phyloP scores from a whole-genome alignment of 2,113 vertebrate genomes.

The Cyrtonyx montezumae region DNA sequence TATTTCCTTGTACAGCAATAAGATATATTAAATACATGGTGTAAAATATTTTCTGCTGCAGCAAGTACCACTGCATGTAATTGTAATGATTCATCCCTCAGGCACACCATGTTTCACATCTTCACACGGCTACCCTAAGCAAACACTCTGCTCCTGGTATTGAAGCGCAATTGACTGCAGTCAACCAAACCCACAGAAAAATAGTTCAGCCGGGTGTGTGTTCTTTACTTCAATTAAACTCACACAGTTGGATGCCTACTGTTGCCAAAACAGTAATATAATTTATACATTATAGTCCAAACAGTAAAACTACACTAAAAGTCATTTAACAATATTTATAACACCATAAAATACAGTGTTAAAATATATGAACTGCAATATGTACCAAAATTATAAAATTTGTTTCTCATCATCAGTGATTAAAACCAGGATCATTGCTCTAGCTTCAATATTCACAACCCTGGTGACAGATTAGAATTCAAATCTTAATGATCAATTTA shows the following conservation, averaged over 20 bases:
- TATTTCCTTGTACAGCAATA: conserved; percentile 23
- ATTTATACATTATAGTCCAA: conserved; percentile 87
- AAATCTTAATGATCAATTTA: conserved; percentile 90
- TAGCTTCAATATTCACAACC: conserved; percentile 83
- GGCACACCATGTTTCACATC: conserved; percentile 48
- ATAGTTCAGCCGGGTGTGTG: conserved; percentile 77
- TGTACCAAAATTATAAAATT: conserved; percentile 87
- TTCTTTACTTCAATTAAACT: conserved; percentile 87
- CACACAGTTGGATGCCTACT: conserved; percentile 84
- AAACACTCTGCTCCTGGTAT: conserved; percentile 46
- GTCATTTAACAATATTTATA: conserved; percentile 90
- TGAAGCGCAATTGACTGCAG: conserved; percentile 64
- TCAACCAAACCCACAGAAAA: conserved; percentile 74
- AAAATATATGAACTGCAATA: conserved; percentile 89
- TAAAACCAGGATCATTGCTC: conserved; percentile 83
- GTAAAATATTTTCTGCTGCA: conserved; percentile 49
- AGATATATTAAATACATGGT: conserved; percentile 9
- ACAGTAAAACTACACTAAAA: conserved; percentile 87
- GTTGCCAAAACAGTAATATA: conserved; percentile 85
- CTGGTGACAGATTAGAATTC: conserved; percentile 88
- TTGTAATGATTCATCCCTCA: conserved; percentile 49
- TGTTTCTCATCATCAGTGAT: conserved; percentile 88
- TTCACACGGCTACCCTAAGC: conserved; percentile 46
- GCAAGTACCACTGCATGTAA: conserved; percentile 32
- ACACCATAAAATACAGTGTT: conserved; percentile 85